These are phyloP conservation scores for Geopemphigus sp. DNA, from an alignment of 1,140 invertebrate species.

Conservation along the genomic window DNA sequence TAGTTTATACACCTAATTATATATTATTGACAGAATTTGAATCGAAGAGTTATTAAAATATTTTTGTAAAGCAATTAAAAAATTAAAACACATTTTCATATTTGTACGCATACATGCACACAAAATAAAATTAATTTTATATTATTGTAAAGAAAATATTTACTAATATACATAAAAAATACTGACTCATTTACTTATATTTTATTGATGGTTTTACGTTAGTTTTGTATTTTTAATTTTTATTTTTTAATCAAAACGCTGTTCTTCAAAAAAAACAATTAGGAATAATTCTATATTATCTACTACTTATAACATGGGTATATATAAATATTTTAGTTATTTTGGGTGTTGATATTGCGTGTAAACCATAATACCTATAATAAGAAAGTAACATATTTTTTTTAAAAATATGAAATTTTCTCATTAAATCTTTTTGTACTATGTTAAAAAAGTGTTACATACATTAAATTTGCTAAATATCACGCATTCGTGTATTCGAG, in stretches of 20 bases:
- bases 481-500: not conserved
- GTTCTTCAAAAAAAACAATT: not conserved
- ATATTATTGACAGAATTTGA: not conserved
- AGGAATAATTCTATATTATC: not conserved
- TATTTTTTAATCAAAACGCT: not conserved
- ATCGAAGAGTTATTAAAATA: not conserved
- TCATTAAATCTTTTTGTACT: not conserved
- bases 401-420: not conserved
- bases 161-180: not conserved
- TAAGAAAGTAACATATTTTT: not conserved
- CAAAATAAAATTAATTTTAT: not conserved
- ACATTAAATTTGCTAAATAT: not conserved
- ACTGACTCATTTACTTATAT: not conserved
- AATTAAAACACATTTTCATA: not conserved
- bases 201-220: not conserved
- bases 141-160: not conserved
- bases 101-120: not conserved
- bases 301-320: not conserved
- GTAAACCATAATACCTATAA: not conserved
- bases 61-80: not conserved
- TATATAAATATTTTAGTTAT: not conserved
- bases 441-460: too few relatives aligned
- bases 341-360: not conserved
- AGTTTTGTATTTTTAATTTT: conserved; percentile 5
- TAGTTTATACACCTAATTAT: too few relatives aligned